These are phyloP conservation scores for Ephestia elutella DNA, from an alignment of 1,140 invertebrate species.

Conservation along the genomic window DNA sequence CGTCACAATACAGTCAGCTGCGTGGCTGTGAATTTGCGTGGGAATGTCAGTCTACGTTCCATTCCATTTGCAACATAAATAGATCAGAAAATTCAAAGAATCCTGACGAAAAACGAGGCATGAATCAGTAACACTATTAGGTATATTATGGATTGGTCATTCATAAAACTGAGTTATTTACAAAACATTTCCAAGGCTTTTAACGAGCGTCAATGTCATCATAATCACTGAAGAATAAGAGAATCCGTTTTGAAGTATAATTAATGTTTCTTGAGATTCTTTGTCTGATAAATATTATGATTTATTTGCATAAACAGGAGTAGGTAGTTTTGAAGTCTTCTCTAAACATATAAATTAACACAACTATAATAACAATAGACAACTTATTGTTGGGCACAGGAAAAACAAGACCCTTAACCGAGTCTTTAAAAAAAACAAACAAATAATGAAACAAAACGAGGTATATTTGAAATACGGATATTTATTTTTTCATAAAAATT, in stretches of 20 bases:
- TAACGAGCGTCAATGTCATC: not conserved
- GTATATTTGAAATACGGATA: conserved; percentile 74
- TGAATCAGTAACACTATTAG: conserved; percentile 3
- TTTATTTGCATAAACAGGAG: not conserved
- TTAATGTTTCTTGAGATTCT: not conserved
- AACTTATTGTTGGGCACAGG: not conserved
- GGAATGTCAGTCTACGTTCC: conserved; percentile 50
- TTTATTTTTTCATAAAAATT: conserved; percentile 75
- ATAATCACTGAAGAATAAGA: not conserved
- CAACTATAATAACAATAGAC: not conserved
- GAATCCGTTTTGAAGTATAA: not conserved
- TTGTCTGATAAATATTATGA: not conserved
- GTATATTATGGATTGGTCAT: not conserved
- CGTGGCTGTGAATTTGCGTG: conserved; percentile 27
- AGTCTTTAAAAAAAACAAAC: conserved; percentile 16
- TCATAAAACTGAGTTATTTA: not conserved
- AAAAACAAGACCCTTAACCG: not conserved
- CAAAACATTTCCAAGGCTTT: not conserved
- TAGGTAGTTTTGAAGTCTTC: not conserved
- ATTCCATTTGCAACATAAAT: conserved; percentile 46
- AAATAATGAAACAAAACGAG: conserved; percentile 55
- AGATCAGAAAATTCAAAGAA: conserved; percentile 31
- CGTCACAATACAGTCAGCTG: conserved; percentile 25
- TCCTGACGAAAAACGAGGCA: conserved; percentile 20
- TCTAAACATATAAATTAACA: too few species aligned